A percentile compares a stretch with the other conserved stretches of the same genome.
These are phyloP conservation scores for Varanus salvator DNA, from an alignment of 2,113 vertebrate species.

Conservation along the genomic window DNA sequence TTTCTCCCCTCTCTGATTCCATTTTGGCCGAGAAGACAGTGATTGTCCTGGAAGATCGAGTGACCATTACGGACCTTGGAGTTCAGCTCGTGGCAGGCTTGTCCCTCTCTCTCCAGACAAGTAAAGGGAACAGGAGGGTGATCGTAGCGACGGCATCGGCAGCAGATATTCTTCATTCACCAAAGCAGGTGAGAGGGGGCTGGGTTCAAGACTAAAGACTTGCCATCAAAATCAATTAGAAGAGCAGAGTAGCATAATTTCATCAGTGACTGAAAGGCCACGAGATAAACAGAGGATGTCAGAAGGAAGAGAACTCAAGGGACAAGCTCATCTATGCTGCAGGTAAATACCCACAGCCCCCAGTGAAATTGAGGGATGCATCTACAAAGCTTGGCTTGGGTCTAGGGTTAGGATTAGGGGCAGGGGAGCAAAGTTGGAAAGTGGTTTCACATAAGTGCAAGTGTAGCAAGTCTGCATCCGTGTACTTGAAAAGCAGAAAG, in stretches of 20 bases:
- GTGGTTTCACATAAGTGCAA: too few relatives aligned
- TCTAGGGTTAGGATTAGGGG: too few relatives aligned
- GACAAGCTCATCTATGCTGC: neutral
- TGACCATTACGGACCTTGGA: constrained; percentile 91
- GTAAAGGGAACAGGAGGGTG: constrained; percentile 82
- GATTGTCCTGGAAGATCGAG: constrained; percentile 91
- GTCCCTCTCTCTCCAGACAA: constrained; percentile 84
- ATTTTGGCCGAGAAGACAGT: constrained; percentile 97
- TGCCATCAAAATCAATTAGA: neutral
- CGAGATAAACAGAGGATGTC: neutral
- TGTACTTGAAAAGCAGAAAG: too few relatives aligned
- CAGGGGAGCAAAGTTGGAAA: too few relatives aligned
- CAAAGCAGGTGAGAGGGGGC: constrained; percentile 82
- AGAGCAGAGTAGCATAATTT: neutral
- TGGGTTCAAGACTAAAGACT: neutral
- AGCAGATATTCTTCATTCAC: constrained; percentile 84
- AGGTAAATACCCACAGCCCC: neutral
- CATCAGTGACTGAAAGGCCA: neutral
- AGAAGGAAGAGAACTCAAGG: neutral
- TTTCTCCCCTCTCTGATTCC: constrained; percentile 94
- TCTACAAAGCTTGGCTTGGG: neutral
- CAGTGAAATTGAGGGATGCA: neutral
- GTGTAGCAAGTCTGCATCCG: too few relatives aligned
- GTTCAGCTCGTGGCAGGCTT: constrained; percentile 90
- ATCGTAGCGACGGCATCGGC: constrained; percentile 85